Evolutionary conservation across 2,113 vertebrate genomes (phyloP).

Genomic region (Acanthisitta chloris): DNA sequence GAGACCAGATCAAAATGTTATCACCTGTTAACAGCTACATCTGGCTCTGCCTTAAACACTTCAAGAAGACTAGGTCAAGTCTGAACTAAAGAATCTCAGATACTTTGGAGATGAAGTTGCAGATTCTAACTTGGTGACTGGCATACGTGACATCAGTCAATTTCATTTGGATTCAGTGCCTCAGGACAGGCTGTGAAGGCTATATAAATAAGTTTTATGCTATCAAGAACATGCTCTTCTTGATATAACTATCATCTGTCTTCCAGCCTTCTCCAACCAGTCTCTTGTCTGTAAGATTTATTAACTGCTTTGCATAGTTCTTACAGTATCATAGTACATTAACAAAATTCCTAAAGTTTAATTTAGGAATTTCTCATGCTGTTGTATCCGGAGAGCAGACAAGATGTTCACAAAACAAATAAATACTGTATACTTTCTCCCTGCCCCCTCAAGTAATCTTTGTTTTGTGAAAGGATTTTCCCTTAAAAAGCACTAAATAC

Average conservation of each 20-base stretch:
- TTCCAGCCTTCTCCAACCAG: not conserved
- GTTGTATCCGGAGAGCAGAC: not conserved
- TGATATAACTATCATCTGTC: not conserved
- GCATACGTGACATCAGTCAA: not conserved
- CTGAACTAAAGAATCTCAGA: not conserved
- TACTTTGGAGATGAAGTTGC: not conserved
- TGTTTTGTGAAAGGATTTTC: constrained; percentile 1
- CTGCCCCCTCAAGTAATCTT: not conserved
- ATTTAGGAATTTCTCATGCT: not conserved
- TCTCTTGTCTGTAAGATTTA: not conserved
- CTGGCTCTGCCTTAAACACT: not conserved
- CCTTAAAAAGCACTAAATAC: not conserved
- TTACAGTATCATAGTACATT: not conserved
- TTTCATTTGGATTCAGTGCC: not conserved
- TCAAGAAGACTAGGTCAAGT: not conserved
- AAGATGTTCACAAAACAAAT: not conserved
- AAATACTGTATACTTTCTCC: not conserved
- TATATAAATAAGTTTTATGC: not conserved
- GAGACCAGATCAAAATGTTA: not conserved
- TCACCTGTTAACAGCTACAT: not conserved
- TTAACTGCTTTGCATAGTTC: not conserved
- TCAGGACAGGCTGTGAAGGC: not conserved
- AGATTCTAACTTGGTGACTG: not conserved
- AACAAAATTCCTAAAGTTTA: not conserved
- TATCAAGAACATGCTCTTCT: not conserved